A percentile compares a stretch with the other conserved stretches of the same genome.
These are phyloP conservation scores for Nycteola revayana DNA, from an alignment of 2,888 invertebrate species.

Conservation along the genomic window DNA sequence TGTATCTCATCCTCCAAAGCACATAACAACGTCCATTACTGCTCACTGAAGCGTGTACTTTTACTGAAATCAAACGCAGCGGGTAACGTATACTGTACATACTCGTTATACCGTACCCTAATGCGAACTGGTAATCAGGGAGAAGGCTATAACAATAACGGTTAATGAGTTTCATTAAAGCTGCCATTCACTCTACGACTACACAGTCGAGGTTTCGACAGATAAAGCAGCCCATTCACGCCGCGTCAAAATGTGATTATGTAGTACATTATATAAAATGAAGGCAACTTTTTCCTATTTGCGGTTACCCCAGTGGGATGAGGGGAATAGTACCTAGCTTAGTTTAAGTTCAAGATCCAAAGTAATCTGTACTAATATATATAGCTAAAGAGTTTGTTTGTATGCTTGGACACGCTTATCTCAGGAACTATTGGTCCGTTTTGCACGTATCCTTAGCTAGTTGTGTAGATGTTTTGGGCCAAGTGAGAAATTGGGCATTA, in stretches of 20 bases:
- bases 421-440: no score
- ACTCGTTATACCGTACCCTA: conserved; percentile 26
- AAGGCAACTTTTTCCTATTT: not conserved
- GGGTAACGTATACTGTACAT: conserved; percentile 16
- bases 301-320: no score
- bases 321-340: no score
- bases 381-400: no score
- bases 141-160: conserved; percentile 43
- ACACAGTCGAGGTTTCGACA: conserved; percentile 12
- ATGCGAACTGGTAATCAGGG: conserved; percentile 40
- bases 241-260: conserved; percentile 5
- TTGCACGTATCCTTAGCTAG: no score
- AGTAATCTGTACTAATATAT: no score
- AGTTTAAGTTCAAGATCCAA: no score
- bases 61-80: conserved; percentile 22
- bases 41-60: conserved; percentile 1
- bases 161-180: conserved; percentile 48
- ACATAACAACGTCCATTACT: no score
- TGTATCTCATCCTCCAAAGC: no score
- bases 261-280: not conserved
- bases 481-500: no score
- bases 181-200: conserved; percentile 26
- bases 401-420: no score
- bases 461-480: no score
- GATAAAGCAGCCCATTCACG: conserved; percentile 14